Evolutionary conservation across 2,888 invertebrate genomes (phyloP).

Genomic region (Oxyteleia sp.): DNA sequence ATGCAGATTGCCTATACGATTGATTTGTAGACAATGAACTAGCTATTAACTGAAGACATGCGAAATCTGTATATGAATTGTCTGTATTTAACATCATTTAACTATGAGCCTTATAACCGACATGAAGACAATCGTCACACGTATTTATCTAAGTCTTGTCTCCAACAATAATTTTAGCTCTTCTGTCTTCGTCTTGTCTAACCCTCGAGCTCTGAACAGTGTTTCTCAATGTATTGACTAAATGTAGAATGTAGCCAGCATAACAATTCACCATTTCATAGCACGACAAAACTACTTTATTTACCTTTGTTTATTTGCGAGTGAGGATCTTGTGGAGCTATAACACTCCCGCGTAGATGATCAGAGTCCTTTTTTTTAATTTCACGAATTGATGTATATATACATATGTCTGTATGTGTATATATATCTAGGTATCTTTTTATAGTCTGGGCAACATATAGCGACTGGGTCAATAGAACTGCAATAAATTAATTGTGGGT

Average conservation of each 20-base stretch:
- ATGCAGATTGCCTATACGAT: slow-evolving; percentile 72
- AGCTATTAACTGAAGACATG: slow-evolving; percentile 65
- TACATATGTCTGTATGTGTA: slow-evolving; percentile 42
- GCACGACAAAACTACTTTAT: slow-evolving; percentile 68
- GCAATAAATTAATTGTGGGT: slow-evolving; percentile 56
- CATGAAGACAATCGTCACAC: slow-evolving; percentile 66
- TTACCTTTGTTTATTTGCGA: slow-evolving; percentile 57
- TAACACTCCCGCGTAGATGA: slow-evolving; percentile 68
- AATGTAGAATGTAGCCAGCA: slow-evolving; percentile 72
- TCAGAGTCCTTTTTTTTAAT: slow-evolving; percentile 41
- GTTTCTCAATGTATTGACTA: slow-evolving; percentile 73
- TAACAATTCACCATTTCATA: slow-evolving; percentile 70
- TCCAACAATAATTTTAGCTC: slow-evolving; percentile 74
- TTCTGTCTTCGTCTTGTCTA: slow-evolving; percentile 75
- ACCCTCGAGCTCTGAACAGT: slow-evolving; percentile 74
- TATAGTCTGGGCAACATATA: slow-evolving; percentile 54
- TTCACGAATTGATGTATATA: slow-evolving; percentile 21
- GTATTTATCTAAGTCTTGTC: slow-evolving; percentile 68
- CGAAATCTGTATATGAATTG: slow-evolving; percentile 63
- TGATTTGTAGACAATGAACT: slow-evolving; percentile 65
- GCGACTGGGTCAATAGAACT: slow-evolving; percentile 59
- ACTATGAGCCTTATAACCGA: slow-evolving; percentile 66
- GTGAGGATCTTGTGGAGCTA: slow-evolving; percentile 53
- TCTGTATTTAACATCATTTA: slow-evolving; percentile 65
- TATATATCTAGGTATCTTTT: slow-evolving; percentile 39